Base-by-base conservation (phyloP, 1,140 invertebrate genomes). In the Diachasma alloeum region DNA sequence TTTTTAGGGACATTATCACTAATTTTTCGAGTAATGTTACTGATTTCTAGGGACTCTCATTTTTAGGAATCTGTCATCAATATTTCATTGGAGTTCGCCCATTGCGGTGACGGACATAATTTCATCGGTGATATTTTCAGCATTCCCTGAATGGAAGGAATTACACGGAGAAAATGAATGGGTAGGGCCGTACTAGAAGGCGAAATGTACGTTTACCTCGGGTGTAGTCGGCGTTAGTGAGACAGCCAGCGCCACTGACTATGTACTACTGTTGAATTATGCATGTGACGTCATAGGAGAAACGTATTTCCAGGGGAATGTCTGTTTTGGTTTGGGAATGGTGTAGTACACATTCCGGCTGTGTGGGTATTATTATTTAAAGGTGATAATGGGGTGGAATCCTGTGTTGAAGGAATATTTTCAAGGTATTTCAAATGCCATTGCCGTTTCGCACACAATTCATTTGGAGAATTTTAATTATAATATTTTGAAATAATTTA, bases 251-350 rank as follows among this genome's bases (percentile, higher is more conserved):
- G 69, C 70, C 78, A 82, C 82, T 81, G 76, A 76, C 76, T 75
- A 78, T 73, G 79, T 74, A 71, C 73, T 17, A 77, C 81, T 72
- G 70, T 77, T 83, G 83, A 83, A 83, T 83, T 82, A 83, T 83
- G 82, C 78, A 83, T 83, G 78, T 63, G 70, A 67, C 71, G 78
- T 83, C 71, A 71, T 68, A 75, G 72, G 37, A 73, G 75, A 42
- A 74, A 70, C 48, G 69, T 83, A 75, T 71, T 81, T 79, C 75
- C 74, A 73, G 67, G 37, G 59, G 26, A 53, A 67, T 37, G 26
- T 39, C 66, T 37, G 17, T 68, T 68, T 68, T 19, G 31, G 31
- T 37, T 63, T 63, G 22, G 15, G 48, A 53, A 53, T 63, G n/a
- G 48, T 26, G 59, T 26, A 24, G 19, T 6, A 63, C 22, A 63